A percentile compares a stretch with the other conserved stretches of the same genome.
Conservation (phyloP, 2,888 invertebrate genomes). For the Drosophila parthenogenetica region DNA sequence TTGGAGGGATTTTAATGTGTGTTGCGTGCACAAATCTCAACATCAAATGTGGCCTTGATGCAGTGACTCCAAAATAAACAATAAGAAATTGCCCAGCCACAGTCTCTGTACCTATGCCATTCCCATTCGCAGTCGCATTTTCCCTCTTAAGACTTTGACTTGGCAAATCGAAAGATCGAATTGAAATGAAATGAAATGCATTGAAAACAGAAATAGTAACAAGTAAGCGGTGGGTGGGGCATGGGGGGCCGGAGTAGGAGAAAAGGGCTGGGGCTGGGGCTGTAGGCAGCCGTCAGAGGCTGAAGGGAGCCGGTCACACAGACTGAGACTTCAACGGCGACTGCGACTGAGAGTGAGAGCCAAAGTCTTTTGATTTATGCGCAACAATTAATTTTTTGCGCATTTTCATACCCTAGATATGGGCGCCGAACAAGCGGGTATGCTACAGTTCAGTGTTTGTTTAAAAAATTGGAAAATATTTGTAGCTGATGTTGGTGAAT, state of each 20-base stretch:
- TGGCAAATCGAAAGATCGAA: slow-evolving; percentile 8
- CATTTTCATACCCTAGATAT: slow-evolving; percentile 55
- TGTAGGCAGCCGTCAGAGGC: not conserved
- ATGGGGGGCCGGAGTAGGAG: not conserved
- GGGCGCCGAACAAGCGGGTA: slow-evolving; percentile 4
- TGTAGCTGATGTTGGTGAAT: too few relatives aligned
- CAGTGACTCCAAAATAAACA: slow-evolving; percentile 36
- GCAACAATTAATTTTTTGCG: slow-evolving; percentile 82
- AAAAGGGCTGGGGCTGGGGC: not conserved
- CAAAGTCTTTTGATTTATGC: slow-evolving; percentile 82
- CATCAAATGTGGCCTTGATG: slow-evolving; percentile 66
- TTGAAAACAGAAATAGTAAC: slow-evolving; percentile 63
- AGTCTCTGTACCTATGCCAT: too few relatives aligned
- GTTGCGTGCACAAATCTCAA: slow-evolving; percentile 40
- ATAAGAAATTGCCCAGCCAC: slow-evolving; percentile 14
- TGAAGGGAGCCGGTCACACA: slow-evolving; percentile 22
- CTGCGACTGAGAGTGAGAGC: slow-evolving; percentile 47
- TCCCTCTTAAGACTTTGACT: slow-evolving; percentile 11
- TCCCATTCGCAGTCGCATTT: not conserved
- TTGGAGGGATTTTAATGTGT: slow-evolving; percentile 20
- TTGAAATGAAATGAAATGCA: slow-evolving; percentile 41
- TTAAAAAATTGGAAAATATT: too few relatives aligned
- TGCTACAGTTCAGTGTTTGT: not conserved
- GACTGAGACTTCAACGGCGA: slow-evolving; percentile 4
- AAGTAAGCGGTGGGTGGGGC: slow-evolving; percentile 22